Percentiles rank a stretch among this genome's conserved stretches.
These are phyloP conservation scores for Atherinosoma microstoma DNA, from an alignment of 2,797 vertebrate species.

Conservation along the genomic window DNA sequence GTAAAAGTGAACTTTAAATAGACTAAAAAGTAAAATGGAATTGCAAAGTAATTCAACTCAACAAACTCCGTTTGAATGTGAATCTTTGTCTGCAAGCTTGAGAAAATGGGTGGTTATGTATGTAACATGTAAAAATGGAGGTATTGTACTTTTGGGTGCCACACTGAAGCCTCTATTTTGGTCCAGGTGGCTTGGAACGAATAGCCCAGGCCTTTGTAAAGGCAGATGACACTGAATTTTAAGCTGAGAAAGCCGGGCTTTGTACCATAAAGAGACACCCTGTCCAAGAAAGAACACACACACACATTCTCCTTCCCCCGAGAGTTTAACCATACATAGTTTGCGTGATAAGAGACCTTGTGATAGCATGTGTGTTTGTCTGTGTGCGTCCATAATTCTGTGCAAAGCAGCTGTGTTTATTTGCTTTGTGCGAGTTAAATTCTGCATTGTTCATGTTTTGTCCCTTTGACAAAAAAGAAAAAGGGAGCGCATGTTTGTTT, in stretches of 20 bases:
- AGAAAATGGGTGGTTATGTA: constrained; percentile 53
- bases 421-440: constrained; percentile 70
- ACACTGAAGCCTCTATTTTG: constrained; percentile 79
- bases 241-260: constrained; percentile 80
- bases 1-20: constrained; percentile 13
- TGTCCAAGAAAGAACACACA: constrained; percentile 68
- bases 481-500: constrained; percentile 47
- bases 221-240: constrained; percentile 82
- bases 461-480: constrained; percentile 39
- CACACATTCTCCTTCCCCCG: constrained; percentile 56
- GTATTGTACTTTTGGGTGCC: constrained; percentile 71
- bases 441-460: constrained; percentile 67
- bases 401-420: constrained; percentile 82
- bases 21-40: constrained; percentile 13
- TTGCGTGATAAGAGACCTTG: constrained; percentile 78
- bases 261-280: constrained; percentile 80
- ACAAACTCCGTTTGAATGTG: constrained; percentile 36
- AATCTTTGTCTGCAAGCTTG: constrained; percentile 32
- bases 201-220: constrained; percentile 77
- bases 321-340: constrained; percentile 71
- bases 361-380: constrained; percentile 73
- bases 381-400: constrained; percentile 39
- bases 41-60: constrained; percentile 25
- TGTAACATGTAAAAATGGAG: constrained; percentile 70
- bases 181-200: constrained; percentile 80